Evolutionary conservation across 1,140 invertebrate species (phyloP).

Genomic region (Diplogasteroides magnus): DNA sequence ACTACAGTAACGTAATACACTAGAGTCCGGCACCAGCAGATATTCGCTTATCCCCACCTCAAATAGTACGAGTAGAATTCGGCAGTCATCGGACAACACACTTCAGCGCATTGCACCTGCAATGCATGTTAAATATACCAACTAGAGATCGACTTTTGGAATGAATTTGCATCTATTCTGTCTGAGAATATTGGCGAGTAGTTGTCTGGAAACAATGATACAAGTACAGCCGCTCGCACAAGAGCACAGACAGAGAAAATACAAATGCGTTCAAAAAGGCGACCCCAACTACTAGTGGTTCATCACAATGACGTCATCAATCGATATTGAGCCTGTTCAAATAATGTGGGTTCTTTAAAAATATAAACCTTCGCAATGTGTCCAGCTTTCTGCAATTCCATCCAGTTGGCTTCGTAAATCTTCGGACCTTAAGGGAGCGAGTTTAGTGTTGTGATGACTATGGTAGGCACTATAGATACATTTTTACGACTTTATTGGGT

Average conservation of each 20-base stretch:
- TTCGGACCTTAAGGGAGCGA: slow-evolving; percentile 71
- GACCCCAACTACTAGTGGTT: too few species aligned
- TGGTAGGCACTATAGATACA: too few species aligned
- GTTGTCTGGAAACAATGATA: too few species aligned
- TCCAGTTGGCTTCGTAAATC: slow-evolving; percentile 97
- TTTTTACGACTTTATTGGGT: too few species aligned
- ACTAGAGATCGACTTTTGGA: too few species aligned
- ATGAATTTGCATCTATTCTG: too few species aligned
- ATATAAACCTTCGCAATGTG: slow-evolving; percentile 73
- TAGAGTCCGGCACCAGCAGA: background rate
- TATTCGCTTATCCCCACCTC: slow-evolving; percentile 50
- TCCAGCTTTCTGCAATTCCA: slow-evolving; percentile 90
- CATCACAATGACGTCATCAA: too few species aligned
- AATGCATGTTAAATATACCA: background rate
- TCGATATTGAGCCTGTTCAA: background rate
- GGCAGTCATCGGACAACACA: slow-evolving; percentile 97
- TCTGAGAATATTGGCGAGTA: too few species aligned
- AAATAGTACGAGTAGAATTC: slow-evolving; percentile 98
- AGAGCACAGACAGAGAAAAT: too few species aligned
- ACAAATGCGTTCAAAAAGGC: too few species aligned
- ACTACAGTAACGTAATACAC: background rate
- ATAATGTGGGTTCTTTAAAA: background rate
- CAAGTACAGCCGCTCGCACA: too few species aligned
- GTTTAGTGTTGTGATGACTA: too few species aligned
- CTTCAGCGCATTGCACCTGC: slow-evolving; percentile 90